Conservation (phyloP, 2,888 invertebrate species). For the Melipona beecheii region DNA sequence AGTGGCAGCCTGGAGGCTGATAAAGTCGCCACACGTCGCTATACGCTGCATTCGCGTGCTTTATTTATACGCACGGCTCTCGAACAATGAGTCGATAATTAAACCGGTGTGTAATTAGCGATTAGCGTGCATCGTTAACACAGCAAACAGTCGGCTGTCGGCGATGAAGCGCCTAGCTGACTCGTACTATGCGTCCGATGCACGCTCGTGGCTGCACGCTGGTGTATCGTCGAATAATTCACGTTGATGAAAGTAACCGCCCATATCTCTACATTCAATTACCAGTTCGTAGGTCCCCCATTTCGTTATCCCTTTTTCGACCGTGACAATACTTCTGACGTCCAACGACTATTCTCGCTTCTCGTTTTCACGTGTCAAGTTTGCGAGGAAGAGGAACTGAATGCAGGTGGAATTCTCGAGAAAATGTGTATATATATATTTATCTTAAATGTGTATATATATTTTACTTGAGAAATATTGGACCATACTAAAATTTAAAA, state of each 20-base stretch:
- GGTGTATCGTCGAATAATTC: constrained; percentile 51
- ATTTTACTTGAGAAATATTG: too few species aligned
- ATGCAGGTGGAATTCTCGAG: neutral
- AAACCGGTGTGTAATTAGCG: constrained; percentile 74
- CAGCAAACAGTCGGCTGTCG: constrained; percentile 50
- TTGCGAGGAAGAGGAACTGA: neutral
- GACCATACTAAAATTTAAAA: too few species aligned
- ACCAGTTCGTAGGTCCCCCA: constrained; percentile 11
- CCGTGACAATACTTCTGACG: constrained; percentile 2
- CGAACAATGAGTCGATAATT: constrained; percentile 74
- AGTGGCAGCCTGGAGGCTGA: constrained; percentile 33
- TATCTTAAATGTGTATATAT: too few species aligned
- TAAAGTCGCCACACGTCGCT: constrained; percentile 32
- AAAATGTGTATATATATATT: neutral
- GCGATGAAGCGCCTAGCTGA: constrained; percentile 33
- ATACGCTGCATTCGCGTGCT: constrained; percentile 1
- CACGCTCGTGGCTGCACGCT: constrained; percentile 13
- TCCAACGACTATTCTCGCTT: neutral
- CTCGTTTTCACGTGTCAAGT: neutral
- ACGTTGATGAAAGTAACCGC: constrained; percentile 28
- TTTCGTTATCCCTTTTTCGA: constrained; percentile 24
- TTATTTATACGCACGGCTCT: constrained; percentile 60
- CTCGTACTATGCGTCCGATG: neutral
- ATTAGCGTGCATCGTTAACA: constrained; percentile 70
- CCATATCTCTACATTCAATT: constrained; percentile 32